Percentiles rank a stretch among this genome's conserved stretches.
Conservation (phyloP, 2,888 invertebrate species). For the Tigriopus californicus region DNA sequence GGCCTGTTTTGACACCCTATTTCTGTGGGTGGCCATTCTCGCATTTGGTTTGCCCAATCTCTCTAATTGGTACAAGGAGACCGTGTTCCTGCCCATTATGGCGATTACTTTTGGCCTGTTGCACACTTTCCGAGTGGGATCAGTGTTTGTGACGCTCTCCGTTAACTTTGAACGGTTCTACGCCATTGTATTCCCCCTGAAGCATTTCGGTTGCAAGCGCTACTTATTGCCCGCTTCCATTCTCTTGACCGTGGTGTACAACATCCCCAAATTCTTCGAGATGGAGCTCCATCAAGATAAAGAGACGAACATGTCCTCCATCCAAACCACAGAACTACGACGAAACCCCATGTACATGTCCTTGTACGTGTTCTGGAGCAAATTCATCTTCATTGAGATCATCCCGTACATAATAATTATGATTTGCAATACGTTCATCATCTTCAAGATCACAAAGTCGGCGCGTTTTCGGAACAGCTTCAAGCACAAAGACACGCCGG, state of each 20-base stretch:
- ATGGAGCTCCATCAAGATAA: background rate
- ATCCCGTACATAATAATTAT: conserved; percentile 5
- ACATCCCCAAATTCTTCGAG: conserved; percentile 9
- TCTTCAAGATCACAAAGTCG: conserved; percentile 7
- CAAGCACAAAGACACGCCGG: background rate
- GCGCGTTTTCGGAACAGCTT: background rate
- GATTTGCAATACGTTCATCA: conserved; percentile 1
- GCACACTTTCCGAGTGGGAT: conserved; percentile 8
- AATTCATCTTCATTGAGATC: conserved; percentile 13
- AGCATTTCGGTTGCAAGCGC: conserved; percentile 2
- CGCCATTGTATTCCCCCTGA: conserved; percentile 7
- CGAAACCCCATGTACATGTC: conserved; percentile 1
- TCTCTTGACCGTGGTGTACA: conserved; percentile 4
- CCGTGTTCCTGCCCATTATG: background rate
- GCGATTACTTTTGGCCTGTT: background rate
- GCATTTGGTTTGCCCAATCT: background rate
- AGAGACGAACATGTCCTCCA: background rate
- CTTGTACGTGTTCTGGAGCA: conserved; percentile 8
- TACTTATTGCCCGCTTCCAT: conserved; percentile 4
- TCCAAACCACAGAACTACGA: background rate
- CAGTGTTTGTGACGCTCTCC: conserved; percentile 4
- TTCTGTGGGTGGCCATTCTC: background rate
- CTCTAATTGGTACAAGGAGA: background rate
- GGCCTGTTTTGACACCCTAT: background rate
- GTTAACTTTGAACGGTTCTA: conserved; percentile 8